Evolutionary conservation across 2,113 vertebrate genomes (phyloP), one percentile per base, ranked within the genome.

Genomic region (Epinephelus moara): DNA sequence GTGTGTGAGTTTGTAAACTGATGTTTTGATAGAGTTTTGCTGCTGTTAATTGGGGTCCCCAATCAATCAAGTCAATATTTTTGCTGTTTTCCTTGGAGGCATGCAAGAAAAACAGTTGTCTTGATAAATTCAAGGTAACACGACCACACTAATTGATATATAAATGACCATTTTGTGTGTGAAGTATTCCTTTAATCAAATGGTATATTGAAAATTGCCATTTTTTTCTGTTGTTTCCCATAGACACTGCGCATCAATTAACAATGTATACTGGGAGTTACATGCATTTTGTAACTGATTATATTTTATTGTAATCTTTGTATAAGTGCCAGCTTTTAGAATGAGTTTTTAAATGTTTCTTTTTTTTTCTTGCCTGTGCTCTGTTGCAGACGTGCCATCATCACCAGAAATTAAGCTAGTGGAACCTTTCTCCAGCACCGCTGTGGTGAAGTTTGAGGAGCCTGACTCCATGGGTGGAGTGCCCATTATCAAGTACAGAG

Each of bases 391-490:
- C 55, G 98, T 98, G 9, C 98, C 98, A 0, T 98, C 98, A 13
- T 95, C 96, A 4, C 98, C 98, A 1, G 95, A 95, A 87, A 97
- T 99, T 21, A 92, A 96, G 68, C 93, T 92, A 15, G 96, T 99
- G 90, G 96, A 96, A 40, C 97, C 98, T 0, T 99, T 98, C 77
- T 98, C 98, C 23, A 99, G 97, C 93, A 97, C 98, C 3, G 98
- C 97, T 0, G 94, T 96, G 89, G 94, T 99, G 78, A 94, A 96
- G 63, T 99, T 99, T 0, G 95, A 96, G 1, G 98, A 99, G 85
- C 98, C 98, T 0, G 96, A 97, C 45, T 96, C 98, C 79, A 96
- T 91, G 0, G 98, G 98, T 0, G 98, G 98, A 0, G 98, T 99
- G 15, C 97, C 98, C 84, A 95, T 99, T 73, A 96, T 99, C 71